Percentiles rank a stretch among this genome's conserved stretches.
These are phyloP conservation scores for Cryptus viduatorius DNA, from an alignment of 2,888 invertebrate species.

Conservation along the genomic window DNA sequence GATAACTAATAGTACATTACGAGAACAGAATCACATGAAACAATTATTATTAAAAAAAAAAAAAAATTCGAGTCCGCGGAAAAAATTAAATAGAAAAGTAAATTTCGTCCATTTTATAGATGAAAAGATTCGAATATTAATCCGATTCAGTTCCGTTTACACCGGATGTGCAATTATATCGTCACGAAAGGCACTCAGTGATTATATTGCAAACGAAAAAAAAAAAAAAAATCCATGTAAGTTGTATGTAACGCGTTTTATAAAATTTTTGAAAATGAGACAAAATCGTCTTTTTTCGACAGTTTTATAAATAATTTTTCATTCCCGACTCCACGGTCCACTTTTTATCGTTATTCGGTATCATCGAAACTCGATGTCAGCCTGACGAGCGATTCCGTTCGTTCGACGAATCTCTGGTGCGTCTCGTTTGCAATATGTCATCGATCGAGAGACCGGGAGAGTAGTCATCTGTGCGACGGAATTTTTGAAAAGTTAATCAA, in stretches of 20 bases:
- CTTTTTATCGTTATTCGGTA: neutral
- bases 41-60: no score
- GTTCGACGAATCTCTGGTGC: neutral
- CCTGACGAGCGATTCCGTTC: neutral
- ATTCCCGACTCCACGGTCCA: neutral
- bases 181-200: neutral
- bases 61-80: no score
- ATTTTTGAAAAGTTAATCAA: slow-evolving; percentile 44
- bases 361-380: neutral
- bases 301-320: slow-evolving; percentile 8
- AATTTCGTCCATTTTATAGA: no score
- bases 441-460: slow-evolving; percentile 6
- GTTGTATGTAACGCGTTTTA: neutral
- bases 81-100: no score
- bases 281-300: neutral
- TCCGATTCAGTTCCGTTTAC: neutral
- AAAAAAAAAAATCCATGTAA: neutral
- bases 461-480: slow-evolving; percentile 7
- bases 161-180: neutral
- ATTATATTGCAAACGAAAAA: neutral
- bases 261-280: neutral
- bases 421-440: neutral
- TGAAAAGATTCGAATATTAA: neutral
- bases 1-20: no score
- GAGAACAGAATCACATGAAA: no score